A percentile compares a stretch with the other conserved stretches of the same genome.
Evolutionary conservation across 2,888 invertebrate genomes (phyloP).

Genomic region (Torymus tubicola): DNA sequence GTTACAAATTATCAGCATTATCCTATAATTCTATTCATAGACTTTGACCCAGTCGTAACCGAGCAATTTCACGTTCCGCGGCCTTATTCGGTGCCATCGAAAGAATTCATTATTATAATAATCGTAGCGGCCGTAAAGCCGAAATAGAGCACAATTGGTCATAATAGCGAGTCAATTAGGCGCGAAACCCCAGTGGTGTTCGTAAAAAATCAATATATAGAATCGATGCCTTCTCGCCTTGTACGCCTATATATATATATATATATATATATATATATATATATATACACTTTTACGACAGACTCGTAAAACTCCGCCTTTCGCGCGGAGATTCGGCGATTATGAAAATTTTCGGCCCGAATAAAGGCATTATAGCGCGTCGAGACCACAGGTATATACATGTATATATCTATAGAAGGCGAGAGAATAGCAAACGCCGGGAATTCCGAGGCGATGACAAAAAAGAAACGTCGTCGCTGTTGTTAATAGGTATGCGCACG

Average conservation of each 20-base stretch:
- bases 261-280: too few species aligned
- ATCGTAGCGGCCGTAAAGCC: neutral
- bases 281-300: neutral
- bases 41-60: too few species aligned
- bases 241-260: too few species aligned
- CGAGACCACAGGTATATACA: neutral
- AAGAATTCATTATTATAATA: neutral
- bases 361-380: conserved; percentile 22
- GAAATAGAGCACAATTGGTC: conserved; percentile 1
- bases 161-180: neutral
- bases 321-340: conserved; percentile 11
- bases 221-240: neutral
- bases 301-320: conserved; percentile 20
- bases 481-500: conserved; percentile 31
- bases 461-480: neutral
- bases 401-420: neutral
- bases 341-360: conserved; percentile 33
- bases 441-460: conserved; percentile 39
- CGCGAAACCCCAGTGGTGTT: neutral
- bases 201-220: conserved; percentile 33
- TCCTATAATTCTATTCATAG: too few species aligned
- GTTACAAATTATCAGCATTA: too few species aligned
- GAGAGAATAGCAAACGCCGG: neutral
- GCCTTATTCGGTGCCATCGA: too few species aligned
- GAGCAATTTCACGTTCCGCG: too few species aligned